Percentiles rank a stretch among this genome's conserved stretches.
phyloP scores from a whole-genome alignment of 2,888 invertebrate genomes.

The Scaptodrosophila latifasciaeformis region DNA sequence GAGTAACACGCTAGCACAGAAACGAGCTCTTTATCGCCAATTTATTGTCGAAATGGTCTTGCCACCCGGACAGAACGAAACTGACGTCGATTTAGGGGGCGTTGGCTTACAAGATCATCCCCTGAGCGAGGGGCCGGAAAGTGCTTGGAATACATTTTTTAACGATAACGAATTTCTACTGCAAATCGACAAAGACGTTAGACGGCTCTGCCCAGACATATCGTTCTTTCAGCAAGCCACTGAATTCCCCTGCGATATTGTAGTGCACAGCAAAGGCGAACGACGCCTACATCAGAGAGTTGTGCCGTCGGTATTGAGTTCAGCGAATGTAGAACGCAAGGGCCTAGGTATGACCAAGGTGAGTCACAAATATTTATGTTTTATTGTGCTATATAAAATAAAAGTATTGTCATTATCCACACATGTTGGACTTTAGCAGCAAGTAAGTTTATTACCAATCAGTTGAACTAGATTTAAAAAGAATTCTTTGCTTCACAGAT shows the following conservation, averaged over 20 bases:
- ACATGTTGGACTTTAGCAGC: constrained; percentile 47
- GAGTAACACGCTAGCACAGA: constrained; percentile 82
- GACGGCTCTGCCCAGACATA: constrained; percentile 95
- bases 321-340: constrained; percentile 90
- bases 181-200: constrained; percentile 98
- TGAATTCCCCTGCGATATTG: constrained; percentile 89
- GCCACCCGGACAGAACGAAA: constrained; percentile 81
- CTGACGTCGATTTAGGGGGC: constrained; percentile 72
- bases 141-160: constrained; percentile 96
- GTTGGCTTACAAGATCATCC: constrained; percentile 84
- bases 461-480: constrained; percentile 3
- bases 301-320: constrained; percentile 88
- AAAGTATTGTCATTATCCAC: too few relatives aligned
- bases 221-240: constrained; percentile 98
- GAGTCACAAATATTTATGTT: constrained; percentile 46
- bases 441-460: constrained; percentile 49
- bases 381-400: too few relatives aligned
- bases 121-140: constrained; percentile 93
- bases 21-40: constrained; percentile 87
- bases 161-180: constrained; percentile 97
- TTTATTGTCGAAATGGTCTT: constrained; percentile 93
- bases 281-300: constrained; percentile 92
- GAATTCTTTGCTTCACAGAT: constrained; percentile 74
- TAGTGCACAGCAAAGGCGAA: constrained; percentile 86
- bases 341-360: constrained; percentile 94